Base-by-base conservation (phyloP, 2,113 vertebrate genomes). In the Podiceps cristatus region DNA sequence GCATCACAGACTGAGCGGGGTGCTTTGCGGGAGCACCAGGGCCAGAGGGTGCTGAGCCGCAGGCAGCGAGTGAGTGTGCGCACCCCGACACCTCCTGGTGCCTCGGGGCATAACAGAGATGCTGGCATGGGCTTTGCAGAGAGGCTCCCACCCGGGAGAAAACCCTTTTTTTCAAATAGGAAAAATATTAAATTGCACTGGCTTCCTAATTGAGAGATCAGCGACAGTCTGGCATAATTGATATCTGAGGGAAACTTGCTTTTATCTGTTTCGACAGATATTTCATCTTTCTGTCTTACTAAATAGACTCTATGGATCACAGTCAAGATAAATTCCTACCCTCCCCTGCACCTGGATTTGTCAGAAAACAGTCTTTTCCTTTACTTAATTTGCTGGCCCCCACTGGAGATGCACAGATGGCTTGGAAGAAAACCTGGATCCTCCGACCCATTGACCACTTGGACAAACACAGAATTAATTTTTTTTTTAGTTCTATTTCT, bases 21-120 rank as follows among this genome's bases (percentile, higher is more conserved):
- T 5, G 22, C 31, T 14, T 52, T 8, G 50, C 5, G 29, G 14
- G 35, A 85, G 14, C 11, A 31, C 15, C 33, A 10, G 23, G 23
- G n/a, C 18, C 45, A n/a, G 40, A 40, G 44, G 52, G 59, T 29
- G 50, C 29, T 1, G 18, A 59, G 44, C 29, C 1, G 2, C 40
- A 12, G n/a, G 8, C 29, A 6, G 66, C 2, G 1, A 49, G 27
- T 1, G 6, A 18, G 19, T 0, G 25, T 5, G 35, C 1, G 1
- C 10, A 25, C 33, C 37, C 74, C 9, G 19, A 73, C 59, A 50
- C 37, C 52, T 79, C 45, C 52, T 53, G 60, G 60, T 29, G 45
- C 67, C 45, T 86, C 8, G 1, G 14, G 40, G 53, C 47, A 13
- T 60, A 47, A 35, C 5, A 1, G 24, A 29, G 53, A 60, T 13